Percentiles rank a stretch among this genome's conserved stretches.
Conservation (phyloP, 2,888 invertebrate species). For the Phania funesta region DNA sequence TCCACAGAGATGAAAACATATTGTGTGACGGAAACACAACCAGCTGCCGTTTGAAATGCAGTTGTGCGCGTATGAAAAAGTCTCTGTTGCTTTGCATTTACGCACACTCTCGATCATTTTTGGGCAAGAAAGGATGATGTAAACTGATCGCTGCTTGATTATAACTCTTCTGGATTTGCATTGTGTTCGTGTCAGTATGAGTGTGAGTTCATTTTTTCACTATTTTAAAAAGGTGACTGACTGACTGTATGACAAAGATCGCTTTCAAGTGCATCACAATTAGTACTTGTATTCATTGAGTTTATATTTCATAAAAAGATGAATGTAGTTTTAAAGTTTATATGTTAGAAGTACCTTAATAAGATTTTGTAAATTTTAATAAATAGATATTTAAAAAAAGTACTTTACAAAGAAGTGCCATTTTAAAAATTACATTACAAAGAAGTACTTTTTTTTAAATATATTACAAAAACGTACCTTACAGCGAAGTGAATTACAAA, state of each 20-base stretch:
- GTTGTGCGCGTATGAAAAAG: background rate
- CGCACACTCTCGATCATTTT: background rate
- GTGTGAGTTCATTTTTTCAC: constrained; percentile 11
- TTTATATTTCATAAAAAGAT: too few relatives aligned
- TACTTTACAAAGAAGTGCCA: too few relatives aligned
- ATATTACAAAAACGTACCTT: too few relatives aligned
- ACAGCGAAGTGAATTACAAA: too few relatives aligned
- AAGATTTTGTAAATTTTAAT: too few relatives aligned
- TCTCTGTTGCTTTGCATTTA: constrained; percentile 36
- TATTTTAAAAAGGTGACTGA: constrained; percentile 31
- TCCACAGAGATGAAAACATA: constrained; percentile 42
- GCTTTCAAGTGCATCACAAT: constrained; percentile 53
- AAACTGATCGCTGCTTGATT: constrained; percentile 64
- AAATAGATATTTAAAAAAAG: too few relatives aligned
- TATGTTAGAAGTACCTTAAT: too few relatives aligned
- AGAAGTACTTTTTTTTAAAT: too few relatives aligned
- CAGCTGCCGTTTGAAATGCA: constrained; percentile 48
- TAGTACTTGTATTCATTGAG: too few relatives aligned
- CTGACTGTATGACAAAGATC: constrained; percentile 47
- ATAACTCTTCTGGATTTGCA: constrained; percentile 38
- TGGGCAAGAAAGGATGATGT: constrained; percentile 46
- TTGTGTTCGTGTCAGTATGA: background rate
- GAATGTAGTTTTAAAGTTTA: too few relatives aligned
- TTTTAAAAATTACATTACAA: too few relatives aligned
- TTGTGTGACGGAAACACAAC: constrained; percentile 25